phyloP scores from a whole-genome alignment of 1,140 invertebrate genomes.

The Carposina sasakii region DNA sequence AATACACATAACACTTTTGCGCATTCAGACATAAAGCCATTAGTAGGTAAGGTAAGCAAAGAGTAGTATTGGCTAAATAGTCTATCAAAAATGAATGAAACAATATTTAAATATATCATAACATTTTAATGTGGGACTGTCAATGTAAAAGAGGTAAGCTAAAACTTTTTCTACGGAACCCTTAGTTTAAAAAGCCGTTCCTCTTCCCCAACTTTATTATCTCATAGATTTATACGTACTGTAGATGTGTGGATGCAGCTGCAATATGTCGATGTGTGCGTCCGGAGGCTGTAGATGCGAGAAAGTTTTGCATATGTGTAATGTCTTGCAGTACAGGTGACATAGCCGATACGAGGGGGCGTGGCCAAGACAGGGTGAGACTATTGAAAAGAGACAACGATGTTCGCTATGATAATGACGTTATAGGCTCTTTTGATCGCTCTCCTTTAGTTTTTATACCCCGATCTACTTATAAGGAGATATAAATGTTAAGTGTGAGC shows the following conservation, averaged over 20 bases:
- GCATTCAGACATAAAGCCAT: too few relatives aligned
- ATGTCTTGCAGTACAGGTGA: constrained; percentile 71
- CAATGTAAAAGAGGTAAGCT: too few relatives aligned
- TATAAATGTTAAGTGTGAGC: constrained; percentile 68
- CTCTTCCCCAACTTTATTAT: too few relatives aligned
- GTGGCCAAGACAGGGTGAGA: constrained; percentile 62
- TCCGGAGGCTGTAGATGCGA: constrained; percentile 47
- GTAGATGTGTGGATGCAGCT: constrained; percentile 26
- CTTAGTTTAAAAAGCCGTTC: too few relatives aligned
- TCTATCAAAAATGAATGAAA: too few relatives aligned
- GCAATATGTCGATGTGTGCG: constrained; percentile 9
- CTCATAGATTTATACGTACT: constrained; percentile 54
- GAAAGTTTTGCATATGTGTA: constrained; percentile 72
- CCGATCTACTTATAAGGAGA: constrained; percentile 71
- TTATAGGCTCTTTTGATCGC: constrained; percentile 71
- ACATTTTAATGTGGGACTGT: too few relatives aligned
- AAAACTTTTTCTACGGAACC: too few relatives aligned
- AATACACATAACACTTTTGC: too few relatives aligned
- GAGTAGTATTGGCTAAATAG: too few relatives aligned
- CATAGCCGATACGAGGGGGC: constrained; percentile 65
- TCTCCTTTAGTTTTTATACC: constrained; percentile 68
- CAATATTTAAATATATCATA: too few relatives aligned
- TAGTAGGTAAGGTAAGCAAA: too few relatives aligned
- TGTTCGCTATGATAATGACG: constrained; percentile 71
- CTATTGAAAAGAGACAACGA: constrained; percentile 69